These are phyloP conservation scores for Thermophis baileyi DNA, from an alignment of 2,113 vertebrate species.

Conservation along the genomic window DNA sequence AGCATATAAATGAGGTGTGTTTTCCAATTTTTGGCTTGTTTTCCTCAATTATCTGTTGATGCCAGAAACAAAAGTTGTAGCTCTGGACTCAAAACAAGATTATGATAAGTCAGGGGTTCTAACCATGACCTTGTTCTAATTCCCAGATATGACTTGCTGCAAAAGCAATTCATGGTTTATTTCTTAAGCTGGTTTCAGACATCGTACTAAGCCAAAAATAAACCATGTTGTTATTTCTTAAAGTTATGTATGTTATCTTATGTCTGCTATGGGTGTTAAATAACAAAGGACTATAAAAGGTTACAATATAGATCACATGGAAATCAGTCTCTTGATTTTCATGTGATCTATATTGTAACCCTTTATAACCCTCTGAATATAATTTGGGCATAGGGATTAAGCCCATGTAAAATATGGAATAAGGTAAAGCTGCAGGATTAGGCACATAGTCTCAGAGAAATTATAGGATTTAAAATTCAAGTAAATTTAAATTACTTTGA, in stretches of 20 bases:
- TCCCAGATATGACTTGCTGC: neutral
- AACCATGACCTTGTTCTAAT: neutral
- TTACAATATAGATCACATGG: neutral
- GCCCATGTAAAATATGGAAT: neutral
- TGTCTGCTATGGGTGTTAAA: neutral
- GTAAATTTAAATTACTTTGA: neutral
- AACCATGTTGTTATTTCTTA: neutral
- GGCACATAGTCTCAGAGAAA: neutral
- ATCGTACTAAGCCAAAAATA: neutral
- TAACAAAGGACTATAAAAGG: neutral
- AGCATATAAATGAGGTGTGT: neutral
- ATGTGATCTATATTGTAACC: neutral
- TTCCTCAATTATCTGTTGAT: neutral
- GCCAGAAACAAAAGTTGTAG: neutral
- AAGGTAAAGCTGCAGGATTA: neutral
- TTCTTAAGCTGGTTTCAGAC: neutral
- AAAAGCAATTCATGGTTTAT: neutral
- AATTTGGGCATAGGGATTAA: neutral
- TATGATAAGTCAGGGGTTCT: neutral
- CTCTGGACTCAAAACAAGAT: neutral
- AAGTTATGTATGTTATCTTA: neutral
- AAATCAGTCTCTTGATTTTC: neutral
- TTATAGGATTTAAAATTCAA: neutral
- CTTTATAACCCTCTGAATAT: neutral
- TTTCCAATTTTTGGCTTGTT: neutral